Evolutionary conservation across 2,797 vertebrate species (phyloP).

Genomic region (Nyctalus aviator): DNA sequence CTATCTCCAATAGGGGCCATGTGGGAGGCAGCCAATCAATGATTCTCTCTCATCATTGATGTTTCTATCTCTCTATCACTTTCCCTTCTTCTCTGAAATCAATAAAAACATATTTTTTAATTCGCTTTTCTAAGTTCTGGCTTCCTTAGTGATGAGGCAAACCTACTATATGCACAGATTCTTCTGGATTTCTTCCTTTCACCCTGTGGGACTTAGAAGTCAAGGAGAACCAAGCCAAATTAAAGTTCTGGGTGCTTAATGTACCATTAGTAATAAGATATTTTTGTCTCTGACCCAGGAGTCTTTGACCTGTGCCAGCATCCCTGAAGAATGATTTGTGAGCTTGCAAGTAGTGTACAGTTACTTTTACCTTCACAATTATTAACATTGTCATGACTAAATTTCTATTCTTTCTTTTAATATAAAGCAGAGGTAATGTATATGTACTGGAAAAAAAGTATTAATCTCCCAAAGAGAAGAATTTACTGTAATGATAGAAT

Average conservation of each 20-base stretch:
- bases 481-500: not conserved
- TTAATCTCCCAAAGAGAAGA: not conserved
- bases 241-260: not conserved
- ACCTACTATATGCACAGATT: not conserved
- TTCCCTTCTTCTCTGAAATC: too few species aligned
- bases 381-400: not conserved
- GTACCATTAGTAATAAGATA: not conserved
- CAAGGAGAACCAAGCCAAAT: not conserved
- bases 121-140: not conserved
- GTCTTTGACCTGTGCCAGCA: not conserved
- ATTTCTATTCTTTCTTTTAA: not conserved
- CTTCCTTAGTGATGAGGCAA: not conserved
- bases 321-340: not conserved
- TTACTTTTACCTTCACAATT: not conserved
- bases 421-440: not conserved
- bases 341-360: not conserved
- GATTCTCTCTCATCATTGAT: too few species aligned
- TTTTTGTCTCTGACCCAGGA: not conserved
- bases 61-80: too few species aligned
- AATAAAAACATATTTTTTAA: not conserved
- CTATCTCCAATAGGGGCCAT: too few species aligned
- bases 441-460: not conserved
- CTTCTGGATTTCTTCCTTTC: fast-evolving
- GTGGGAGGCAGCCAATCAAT: too few species aligned
- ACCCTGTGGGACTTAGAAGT: not conserved